These are phyloP conservation scores for Limnodromus scolopaceus DNA, from an alignment of 2,797 vertebrate species.

Conservation along the genomic window DNA sequence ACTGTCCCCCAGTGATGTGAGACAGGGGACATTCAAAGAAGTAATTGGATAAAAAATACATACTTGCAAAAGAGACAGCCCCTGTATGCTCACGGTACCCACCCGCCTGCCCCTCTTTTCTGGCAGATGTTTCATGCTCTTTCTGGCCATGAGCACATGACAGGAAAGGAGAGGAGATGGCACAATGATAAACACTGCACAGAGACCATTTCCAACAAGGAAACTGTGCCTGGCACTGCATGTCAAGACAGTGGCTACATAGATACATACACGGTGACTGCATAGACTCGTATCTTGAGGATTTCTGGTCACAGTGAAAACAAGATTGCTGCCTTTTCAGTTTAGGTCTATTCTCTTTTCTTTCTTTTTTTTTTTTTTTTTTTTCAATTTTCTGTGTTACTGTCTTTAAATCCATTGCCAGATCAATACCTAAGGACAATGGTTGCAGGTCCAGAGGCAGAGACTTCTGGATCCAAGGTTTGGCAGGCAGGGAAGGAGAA, in stretches of 20 bases:
- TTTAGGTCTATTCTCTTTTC: not conserved
- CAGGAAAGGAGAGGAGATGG: not conserved
- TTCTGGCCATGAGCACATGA: fast-evolving
- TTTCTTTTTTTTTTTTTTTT: no score
- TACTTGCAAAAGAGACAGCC: not conserved
- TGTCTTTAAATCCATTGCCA: not conserved
- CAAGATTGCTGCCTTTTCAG: not conserved
- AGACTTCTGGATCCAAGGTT: not conserved
- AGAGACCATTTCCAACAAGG: not conserved
- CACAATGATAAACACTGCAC: not conserved
- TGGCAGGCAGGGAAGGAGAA: not conserved
- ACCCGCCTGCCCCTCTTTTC: not conserved
- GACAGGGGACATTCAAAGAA: not conserved
- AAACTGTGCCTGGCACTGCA: not conserved
- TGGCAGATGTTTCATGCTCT: not conserved
- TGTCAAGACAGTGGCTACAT: not conserved
- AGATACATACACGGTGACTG: not conserved
- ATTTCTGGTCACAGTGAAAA: not conserved
- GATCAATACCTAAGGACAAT: not conserved
- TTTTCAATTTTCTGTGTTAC: not conserved
- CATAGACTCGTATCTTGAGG: not conserved
- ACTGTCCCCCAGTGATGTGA: not conserved
- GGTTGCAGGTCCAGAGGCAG: not conserved
- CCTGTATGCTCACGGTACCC: not conserved
- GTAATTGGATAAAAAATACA: not conserved